A percentile compares a stretch with the other conserved stretches of the same genome.
phyloP scores from a whole-genome alignment of 2,113 vertebrate species.

The Ctenodactylus gundi region DNA sequence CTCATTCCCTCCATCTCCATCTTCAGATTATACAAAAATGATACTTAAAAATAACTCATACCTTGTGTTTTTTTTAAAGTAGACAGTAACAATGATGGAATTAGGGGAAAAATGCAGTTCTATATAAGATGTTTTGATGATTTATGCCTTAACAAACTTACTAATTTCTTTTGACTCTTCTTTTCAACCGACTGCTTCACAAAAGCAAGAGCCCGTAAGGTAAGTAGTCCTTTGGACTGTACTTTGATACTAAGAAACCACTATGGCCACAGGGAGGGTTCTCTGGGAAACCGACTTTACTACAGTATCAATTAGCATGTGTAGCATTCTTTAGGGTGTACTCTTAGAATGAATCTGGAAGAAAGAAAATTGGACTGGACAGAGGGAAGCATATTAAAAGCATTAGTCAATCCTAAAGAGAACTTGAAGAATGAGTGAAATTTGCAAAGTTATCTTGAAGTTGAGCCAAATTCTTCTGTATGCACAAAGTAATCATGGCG shows the following conservation, averaged over 20 bases:
- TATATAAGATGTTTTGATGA: neutral
- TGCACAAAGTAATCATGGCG: no score
- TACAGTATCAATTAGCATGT: neutral
- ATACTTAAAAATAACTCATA: neutral
- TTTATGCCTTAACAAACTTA: neutral
- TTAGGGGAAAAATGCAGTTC: neutral
- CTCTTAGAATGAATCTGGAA: neutral
- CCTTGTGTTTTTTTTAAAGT: no score
- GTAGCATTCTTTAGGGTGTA: neutral
- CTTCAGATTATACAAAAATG: neutral
- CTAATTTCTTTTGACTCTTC: neutral
- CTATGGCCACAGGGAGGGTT: neutral
- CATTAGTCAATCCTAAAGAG: neutral
- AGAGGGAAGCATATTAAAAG: neutral
- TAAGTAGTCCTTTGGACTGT: neutral
- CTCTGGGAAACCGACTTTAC: neutral
- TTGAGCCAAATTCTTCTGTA: rapidly evolving
- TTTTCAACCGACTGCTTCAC: neutral
- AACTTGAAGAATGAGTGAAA: neutral
- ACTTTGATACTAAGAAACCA: neutral
- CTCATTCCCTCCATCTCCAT: neutral
- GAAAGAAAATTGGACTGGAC: neutral
- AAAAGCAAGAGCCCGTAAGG: neutral
- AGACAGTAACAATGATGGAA: neutral
- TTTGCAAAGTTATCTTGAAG: neutral